Conservation (phyloP, 1,140 invertebrate genomes). For the Drosophila quadrilineata region DNA sequence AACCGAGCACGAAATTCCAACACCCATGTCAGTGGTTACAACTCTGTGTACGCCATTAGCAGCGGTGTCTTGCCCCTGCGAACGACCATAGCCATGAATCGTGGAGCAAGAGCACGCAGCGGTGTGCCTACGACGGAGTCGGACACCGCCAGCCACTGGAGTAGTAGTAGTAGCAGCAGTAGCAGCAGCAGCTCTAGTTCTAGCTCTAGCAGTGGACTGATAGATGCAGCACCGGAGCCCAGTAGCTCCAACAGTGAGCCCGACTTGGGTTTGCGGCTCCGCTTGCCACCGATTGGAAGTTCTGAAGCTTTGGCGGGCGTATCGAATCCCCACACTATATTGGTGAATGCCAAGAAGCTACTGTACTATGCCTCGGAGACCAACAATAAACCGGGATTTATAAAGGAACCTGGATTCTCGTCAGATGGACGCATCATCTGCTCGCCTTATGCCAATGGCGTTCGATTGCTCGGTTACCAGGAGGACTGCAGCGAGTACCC, state of each 20-base stretch:
- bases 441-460: constrained; percentile 93
- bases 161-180: constrained; percentile 22
- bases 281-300: not conserved
- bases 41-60: constrained; percentile 80
- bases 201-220: no score
- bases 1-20: constrained; percentile 50
- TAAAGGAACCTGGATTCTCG: constrained; percentile 94
- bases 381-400: constrained; percentile 93
- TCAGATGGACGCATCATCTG: constrained; percentile 93
- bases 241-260: constrained; percentile 24
- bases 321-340: constrained; percentile 81
- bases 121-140: not conserved
- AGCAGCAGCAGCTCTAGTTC: constrained; percentile 20
- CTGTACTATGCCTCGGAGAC: constrained; percentile 93
- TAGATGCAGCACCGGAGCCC: constrained; percentile 6
- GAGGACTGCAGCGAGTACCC: constrained; percentile 90
- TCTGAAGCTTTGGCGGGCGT: constrained; percentile 12
- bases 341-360: constrained; percentile 89
- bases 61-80: constrained; percentile 72
- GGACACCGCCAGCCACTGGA: constrained; percentile 9
- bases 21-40: constrained; percentile 64
- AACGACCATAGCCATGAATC: constrained; percentile 14
- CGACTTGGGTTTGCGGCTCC: constrained; percentile 25
- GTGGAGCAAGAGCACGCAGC: not conserved
- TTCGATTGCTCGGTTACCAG: constrained; percentile 91